Percentiles rank a stretch among this genome's conserved stretches.
Evolutionary conservation across 2,113 vertebrate species (phyloP).

Genomic region (Anhinga anhinga): DNA sequence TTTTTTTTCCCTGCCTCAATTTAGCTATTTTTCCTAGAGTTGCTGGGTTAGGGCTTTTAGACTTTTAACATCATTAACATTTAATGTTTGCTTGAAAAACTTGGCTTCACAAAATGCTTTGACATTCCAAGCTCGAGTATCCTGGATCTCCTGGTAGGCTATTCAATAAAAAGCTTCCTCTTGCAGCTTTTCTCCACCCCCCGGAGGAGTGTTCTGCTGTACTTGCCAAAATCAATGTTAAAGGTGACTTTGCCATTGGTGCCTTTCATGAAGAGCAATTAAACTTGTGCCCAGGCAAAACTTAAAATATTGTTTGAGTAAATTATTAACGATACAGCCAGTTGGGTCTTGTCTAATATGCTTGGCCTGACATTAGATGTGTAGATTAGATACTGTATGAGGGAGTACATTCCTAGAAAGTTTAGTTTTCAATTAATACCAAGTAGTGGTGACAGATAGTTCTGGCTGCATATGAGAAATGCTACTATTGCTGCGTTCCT

Average conservation of each 20-base stretch:
- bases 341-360: neutral
- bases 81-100: neutral
- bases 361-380: neutral
- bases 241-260: slow-evolving; percentile 49
- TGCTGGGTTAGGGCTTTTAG: neutral
- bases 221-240: neutral
- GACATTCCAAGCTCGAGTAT: neutral
- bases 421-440: neutral
- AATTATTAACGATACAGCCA: slow-evolving; percentile 37
- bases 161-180: neutral
- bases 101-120: neutral
- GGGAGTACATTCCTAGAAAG: slow-evolving; percentile 1
- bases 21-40: neutral
- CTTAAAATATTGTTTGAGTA: slow-evolving; percentile 7
- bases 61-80: neutral
- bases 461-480: neutral
- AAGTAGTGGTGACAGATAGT: neutral
- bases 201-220: neutral
- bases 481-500: neutral
- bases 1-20: neutral
- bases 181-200: neutral
- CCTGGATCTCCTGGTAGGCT: neutral
- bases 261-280: slow-evolving; percentile 20
- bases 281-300: neutral
- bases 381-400: neutral